Evolutionary conservation across 1,140 invertebrate species (phyloP).

Genomic region (Drosophila jambulina): DNA sequence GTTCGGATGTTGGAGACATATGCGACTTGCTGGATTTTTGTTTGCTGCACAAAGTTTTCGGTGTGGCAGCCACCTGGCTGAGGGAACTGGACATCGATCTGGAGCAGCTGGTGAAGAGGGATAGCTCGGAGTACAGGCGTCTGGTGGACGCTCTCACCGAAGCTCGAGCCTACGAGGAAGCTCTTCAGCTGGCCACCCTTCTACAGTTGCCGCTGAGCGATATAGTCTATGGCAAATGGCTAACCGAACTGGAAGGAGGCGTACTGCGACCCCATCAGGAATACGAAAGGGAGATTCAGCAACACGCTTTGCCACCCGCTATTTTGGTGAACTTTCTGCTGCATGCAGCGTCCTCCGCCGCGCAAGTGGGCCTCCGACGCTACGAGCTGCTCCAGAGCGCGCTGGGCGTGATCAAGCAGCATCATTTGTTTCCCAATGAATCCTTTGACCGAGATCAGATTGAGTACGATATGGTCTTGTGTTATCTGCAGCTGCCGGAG

Average conservation of each 20-base stretch:
- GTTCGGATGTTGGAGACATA: conserved; percentile 78
- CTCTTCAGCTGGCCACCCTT: conserved; percentile 71
- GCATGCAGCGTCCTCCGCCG: conserved; percentile 50
- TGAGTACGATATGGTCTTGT: conserved; percentile 80
- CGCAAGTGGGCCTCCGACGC: conserved; percentile 34
- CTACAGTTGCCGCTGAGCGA: conserved; percentile 74
- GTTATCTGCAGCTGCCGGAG: conserved; percentile 62
- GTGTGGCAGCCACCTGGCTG: conserved; percentile 62
- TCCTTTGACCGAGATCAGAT: conserved; percentile 81
- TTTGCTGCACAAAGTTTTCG: conserved; percentile 67
- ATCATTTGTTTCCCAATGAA: conserved; percentile 81
- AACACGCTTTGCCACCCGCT: conserved; percentile 69
- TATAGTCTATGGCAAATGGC: conserved; percentile 81
- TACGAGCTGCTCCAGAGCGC: conserved; percentile 71
- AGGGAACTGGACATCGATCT: conserved; percentile 52
- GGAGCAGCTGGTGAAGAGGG: conserved; percentile 57
- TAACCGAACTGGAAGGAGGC: conserved; percentile 58
- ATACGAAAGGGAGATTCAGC: conserved; percentile 72
- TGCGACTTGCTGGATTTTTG: conserved; percentile 79
- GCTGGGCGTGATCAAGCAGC: conserved; percentile 75
- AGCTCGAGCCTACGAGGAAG: conserved; percentile 70
- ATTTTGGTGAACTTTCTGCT: conserved; percentile 78
- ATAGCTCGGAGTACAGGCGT: conserved; percentile 63
- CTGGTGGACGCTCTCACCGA: conserved; percentile 63
- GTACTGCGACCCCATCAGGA: conserved; percentile 53